Percentiles rank a stretch among this genome's conserved stretches.
These are phyloP conservation scores for Eudemis profundana DNA, from an alignment of 2,888 invertebrate species.

Conservation along the genomic window DNA sequence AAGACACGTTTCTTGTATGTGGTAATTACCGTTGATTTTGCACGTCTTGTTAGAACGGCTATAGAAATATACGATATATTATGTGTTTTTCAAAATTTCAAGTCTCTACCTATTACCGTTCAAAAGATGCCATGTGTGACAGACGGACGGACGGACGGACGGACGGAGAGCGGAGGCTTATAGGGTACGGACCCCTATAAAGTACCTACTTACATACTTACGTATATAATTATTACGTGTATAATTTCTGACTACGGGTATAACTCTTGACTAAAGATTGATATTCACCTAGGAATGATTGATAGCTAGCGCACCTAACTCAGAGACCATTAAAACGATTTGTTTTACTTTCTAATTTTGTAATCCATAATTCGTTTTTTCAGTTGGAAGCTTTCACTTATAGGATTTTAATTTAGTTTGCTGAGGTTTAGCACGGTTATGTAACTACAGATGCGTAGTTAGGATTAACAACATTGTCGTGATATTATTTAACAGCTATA, in stretches of 20 bases:
- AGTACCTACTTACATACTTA: too few species aligned
- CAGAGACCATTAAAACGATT: conserved; percentile 64
- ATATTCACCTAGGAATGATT: conserved; percentile 58
- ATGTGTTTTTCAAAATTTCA: too few species aligned
- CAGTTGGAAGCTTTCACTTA: conserved; percentile 70
- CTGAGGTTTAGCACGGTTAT: conserved; percentile 27
- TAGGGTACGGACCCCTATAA: too few species aligned
- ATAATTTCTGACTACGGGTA: conserved; percentile 9
- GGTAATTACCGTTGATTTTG: too few species aligned
- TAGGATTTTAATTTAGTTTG: conserved; percentile 57
- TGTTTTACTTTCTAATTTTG: conserved; percentile 68
- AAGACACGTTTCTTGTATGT: too few species aligned
- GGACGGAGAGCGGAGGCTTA: too few species aligned
- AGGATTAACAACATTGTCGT: conserved; percentile 10
- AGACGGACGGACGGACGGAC: too few species aligned
- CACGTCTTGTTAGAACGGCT: too few species aligned
- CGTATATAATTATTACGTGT: too few species aligned
- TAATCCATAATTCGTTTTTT: conserved; percentile 66
- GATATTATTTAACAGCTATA: conserved; percentile 23
- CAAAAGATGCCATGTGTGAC: too few species aligned
- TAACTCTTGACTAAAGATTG: conserved; percentile 45
- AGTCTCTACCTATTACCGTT: too few species aligned
- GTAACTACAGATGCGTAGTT: conserved; percentile 18
- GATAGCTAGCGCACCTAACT: conserved; percentile 57
- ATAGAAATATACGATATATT: too few species aligned